These are phyloP conservation scores for Orcinus orca DNA, from an alignment of 2,113 vertebrate species.

Conservation along the genomic window DNA sequence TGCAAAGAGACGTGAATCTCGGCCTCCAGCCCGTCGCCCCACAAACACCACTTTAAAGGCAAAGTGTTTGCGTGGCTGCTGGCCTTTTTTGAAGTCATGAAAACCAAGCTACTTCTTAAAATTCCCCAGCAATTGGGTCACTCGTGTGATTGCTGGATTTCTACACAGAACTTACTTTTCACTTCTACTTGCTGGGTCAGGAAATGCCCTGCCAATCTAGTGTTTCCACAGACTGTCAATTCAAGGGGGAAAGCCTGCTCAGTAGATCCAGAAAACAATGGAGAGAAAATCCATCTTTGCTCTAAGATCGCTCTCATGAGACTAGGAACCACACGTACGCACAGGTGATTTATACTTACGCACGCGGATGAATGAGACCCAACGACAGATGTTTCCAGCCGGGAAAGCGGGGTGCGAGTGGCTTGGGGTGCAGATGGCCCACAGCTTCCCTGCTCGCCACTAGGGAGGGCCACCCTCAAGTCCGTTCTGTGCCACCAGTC, in stretches of 20 bases:
- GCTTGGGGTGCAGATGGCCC: not conserved
- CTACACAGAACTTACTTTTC: not conserved
- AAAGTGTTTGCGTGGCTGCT: not conserved
- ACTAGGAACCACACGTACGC: not conserved
- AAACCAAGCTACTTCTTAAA: not conserved
- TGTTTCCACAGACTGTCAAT: not conserved
- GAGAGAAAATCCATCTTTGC: not conserved
- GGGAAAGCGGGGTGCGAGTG: not conserved
- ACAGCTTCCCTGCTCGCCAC: not conserved
- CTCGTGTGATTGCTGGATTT: not conserved
- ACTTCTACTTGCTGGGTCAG: not conserved
- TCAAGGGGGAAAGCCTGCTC: not conserved
- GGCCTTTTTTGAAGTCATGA: not conserved
- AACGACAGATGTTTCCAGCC: not conserved
- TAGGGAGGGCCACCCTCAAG: not conserved
- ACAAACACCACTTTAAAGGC: fast-evolving
- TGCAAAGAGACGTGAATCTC: conserved; percentile 3
- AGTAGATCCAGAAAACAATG: not conserved
- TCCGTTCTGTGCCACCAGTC: not conserved
- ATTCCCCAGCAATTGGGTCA: not conserved
- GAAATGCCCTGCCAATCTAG: not conserved
- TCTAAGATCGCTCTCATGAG: not conserved
- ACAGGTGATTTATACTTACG: too few species aligned
- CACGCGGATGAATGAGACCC: fast-evolving
- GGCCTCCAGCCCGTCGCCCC: not conserved